Evolutionary conservation across 1,140 invertebrate genomes (phyloP), one percentile per base, ranked within the genome.

Genomic region (Philotrypesis tridentata): DNA sequence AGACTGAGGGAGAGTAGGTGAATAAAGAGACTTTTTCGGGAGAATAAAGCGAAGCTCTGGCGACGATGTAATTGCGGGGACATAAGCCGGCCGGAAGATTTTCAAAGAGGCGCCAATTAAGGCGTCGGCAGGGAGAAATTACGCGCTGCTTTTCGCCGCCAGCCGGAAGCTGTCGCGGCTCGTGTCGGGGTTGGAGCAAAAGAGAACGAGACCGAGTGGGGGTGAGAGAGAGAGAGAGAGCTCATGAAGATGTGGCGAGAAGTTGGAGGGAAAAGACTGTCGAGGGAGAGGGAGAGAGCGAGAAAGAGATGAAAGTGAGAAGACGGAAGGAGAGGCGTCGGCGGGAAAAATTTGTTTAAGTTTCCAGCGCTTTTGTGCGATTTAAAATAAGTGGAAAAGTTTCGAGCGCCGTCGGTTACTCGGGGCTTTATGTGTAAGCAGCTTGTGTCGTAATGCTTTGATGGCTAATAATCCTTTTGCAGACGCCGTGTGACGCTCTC

Each of bases 71-170:
- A 79, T 79, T 79, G 65, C 37, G 55, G 67, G 27, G 29, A 61
- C 43, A 33, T 25, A 70, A 68, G 67, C 40, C 40, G 40, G 31
- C 27, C 27, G 65, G 77, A 33, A 72, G 31, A 80, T 65, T 73
- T 73, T 80, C 78, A 80, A 79, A 79, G 78, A 63, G 78, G 12
- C 55, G 31, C 68, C 78, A 73, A 80, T 80, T 80, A 80, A 65
- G 27, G 55, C 48, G 67, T 11, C 77, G n/a, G 65, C 25, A n/a
- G 5, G 33, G 65, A 61, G 55, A 60, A 74, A 74, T 74, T 74
- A 65, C 11, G 27, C 43, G 12, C 48, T 55, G 48, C 72, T 31
- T 74, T 60, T 55, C 72, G 43, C 40, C 31, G n/a, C 40, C 25
- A 14, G 21, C 23, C 33, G 17, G 33, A 11, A 71, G 33, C 37